Conservation (phyloP, 2,797 vertebrate genomes). For the Bovichtus variegatus region DNA sequence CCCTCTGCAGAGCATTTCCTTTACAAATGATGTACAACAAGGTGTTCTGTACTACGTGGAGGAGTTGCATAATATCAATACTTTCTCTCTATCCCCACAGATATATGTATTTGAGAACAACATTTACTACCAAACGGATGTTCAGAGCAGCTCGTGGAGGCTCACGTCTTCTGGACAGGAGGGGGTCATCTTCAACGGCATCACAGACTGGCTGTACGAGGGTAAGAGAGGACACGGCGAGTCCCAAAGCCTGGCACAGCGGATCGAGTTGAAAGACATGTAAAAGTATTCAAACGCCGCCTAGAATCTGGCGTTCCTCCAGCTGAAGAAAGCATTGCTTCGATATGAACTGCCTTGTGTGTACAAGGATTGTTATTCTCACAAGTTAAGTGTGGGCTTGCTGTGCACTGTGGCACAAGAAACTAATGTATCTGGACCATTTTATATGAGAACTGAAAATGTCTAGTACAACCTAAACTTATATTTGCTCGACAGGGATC, state of each 20-base stretch:
- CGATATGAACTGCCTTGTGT: too few species aligned
- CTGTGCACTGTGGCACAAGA: neutral
- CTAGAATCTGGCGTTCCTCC: neutral
- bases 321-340: neutral
- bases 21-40: neutral
- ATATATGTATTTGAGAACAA: conserved; percentile 98
- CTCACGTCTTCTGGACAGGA: conserved; percentile 96
- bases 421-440: neutral
- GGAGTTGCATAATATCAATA: neutral
- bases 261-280: too few species aligned
- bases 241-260: neutral
- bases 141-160: conserved; percentile 93
- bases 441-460: neutral
- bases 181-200: conserved; percentile 93
- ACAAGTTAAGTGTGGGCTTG: neutral
- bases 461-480: neutral
- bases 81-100: conserved; percentile 72
- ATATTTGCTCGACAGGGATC: neutral
- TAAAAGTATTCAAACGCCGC: neutral
- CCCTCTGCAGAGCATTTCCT: neutral
- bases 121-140: conserved; percentile 95
- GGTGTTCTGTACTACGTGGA: neutral
- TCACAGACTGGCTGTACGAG: conserved; percentile 97
- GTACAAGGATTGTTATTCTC: neutral
- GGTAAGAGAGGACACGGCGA: conserved; percentile 80